Evolutionary conservation across 2,113 vertebrate genomes (phyloP).

Genomic region (Sinocyclocheilus anophthalmus): DNA sequence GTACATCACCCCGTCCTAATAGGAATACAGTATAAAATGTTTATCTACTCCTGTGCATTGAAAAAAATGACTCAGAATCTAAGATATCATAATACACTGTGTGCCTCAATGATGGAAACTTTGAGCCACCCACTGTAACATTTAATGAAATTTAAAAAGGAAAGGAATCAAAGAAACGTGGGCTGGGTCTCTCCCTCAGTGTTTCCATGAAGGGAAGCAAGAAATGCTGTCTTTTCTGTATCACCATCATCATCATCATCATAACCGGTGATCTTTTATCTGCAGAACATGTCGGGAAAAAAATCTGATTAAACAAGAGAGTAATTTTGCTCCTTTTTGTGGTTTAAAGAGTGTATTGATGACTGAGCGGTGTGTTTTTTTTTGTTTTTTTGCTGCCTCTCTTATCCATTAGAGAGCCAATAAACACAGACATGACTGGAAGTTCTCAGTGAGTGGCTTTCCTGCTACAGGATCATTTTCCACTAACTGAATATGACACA

Average conservation of each 20-base stretch:
- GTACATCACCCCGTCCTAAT: neutral
- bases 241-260: neutral
- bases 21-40: neutral
- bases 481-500: constrained; percentile 5
- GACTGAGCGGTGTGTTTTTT: neutral
- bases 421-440: constrained; percentile 33
- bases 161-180: constrained; percentile 66
- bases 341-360: constrained; percentile 24
- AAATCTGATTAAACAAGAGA: constrained; percentile 22
- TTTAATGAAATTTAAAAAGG: constrained; percentile 52
- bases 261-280: constrained; percentile 5
- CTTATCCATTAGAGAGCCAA: constrained; percentile 34
- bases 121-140: constrained; percentile 68
- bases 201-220: constrained; percentile 70
- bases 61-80: constrained; percentile 59
- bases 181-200: constrained; percentile 67
- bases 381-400: neutral
- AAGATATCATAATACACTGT: constrained; percentile 49
- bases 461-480: constrained; percentile 19
- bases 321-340: neutral
- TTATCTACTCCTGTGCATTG: neutral
- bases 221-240: neutral
- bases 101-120: constrained; percentile 72
- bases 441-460: constrained; percentile 11
- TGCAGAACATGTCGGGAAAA: constrained; percentile 19